Evolutionary conservation across 2,797 vertebrate genomes (phyloP), one percentile per base, ranked within the genome.

Genomic region (Neoniphon sammara): DNA sequence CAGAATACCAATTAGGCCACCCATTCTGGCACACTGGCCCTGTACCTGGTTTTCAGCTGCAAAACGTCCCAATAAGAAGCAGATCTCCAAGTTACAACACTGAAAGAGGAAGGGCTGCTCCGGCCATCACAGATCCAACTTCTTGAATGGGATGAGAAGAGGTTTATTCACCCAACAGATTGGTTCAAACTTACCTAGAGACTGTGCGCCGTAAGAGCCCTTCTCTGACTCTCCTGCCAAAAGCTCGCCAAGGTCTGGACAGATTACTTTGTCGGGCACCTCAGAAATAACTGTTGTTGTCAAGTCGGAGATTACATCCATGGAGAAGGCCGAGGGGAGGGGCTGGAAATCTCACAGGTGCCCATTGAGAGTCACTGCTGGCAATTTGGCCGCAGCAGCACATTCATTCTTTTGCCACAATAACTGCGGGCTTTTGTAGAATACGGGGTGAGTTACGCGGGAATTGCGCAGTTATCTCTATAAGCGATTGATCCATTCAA

Each of bases 171-270:
- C 2, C 2, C 7, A 14, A 31, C 66, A 44, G 23, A 6, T 46
- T 17, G 44, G 4, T 1, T 27, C 7, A 80, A 53, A 90, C 92
- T 94, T 63, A 94, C 94, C 94, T 34, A 42, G 80, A 89, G 81
- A 60, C 70, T 71, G 57, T 68, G 80, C 70, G 69, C 62, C 49
- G 77, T 0, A 10, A 72, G 47, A 70, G 83, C 80, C 87, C 78
- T 23, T 79, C 84, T 89, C 87, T 6, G 91, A 92, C 91, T 91
- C 87, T 91, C 84, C 90, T 82, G 85, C 23, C 67, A 60, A 78
- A 83, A 76, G 85, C 90, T 84, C 59, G 14, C 61, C 52, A 39
- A 67, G 66, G 67, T 87, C 87, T 91, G 92, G 21, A 77, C 77
- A 55, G 86, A 85, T 91, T 81, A 91, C 54, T 66, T n/a, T 17